Percentiles rank a stretch among this genome's conserved stretches.
phyloP scores from a whole-genome alignment of 2,888 invertebrate genomes.

The Tenthredo distinguenda region DNA sequence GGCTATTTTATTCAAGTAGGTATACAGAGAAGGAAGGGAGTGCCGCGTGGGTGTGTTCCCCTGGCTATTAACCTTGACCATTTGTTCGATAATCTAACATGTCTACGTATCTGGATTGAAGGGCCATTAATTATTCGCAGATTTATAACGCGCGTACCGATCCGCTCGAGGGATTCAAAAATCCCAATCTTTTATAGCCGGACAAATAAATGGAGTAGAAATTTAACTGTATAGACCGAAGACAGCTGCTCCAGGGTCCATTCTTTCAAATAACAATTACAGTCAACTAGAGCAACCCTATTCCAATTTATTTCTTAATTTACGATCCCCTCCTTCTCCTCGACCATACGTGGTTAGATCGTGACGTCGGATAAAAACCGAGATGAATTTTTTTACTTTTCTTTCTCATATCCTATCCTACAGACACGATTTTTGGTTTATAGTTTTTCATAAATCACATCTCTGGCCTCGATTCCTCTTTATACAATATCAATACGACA shows the following conservation, averaged over 20 bases:
- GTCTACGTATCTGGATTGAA: background rate
- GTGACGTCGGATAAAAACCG: background rate
- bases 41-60: conserved; percentile 25
- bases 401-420: background rate
- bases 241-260: background rate
- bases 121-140: background rate
- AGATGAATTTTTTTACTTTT: background rate
- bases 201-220: background rate
- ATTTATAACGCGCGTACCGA: conserved; percentile 6
- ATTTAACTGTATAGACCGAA: background rate
- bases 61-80: conserved; percentile 27
- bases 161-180: background rate
- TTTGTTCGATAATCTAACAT: background rate
- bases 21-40: conserved; percentile 6
- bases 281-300: conserved; percentile 2
- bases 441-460: too few relatives aligned
- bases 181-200: background rate
- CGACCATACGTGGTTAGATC: conserved; percentile 20
- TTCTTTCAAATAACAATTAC: conserved; percentile 43
- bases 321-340: background rate
- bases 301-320: conserved; percentile 8
- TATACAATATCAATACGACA: background rate
- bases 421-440: too few relatives aligned
- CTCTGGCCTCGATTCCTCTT: too few relatives aligned
- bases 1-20: conserved; percentile 6